A percentile compares a stretch with the other conserved stretches of the same genome.
phyloP scores from a whole-genome alignment of 64 coral and sea anemone genomes.

The Pocillopora verrucosa region DNA sequence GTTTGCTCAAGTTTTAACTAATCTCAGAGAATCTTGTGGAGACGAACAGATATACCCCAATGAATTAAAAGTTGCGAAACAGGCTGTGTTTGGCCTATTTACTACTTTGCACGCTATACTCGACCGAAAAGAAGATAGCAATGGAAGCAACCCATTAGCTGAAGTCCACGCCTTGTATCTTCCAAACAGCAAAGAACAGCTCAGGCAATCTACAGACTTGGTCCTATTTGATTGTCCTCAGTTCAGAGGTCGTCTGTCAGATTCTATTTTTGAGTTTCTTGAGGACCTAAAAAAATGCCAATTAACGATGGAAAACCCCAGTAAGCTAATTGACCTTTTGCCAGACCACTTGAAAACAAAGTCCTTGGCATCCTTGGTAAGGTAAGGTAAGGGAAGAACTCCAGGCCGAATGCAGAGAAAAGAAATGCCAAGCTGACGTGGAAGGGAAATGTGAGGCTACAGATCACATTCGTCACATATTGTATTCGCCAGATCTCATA shows the following conservation, averaged over 20 bases:
- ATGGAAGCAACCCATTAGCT: neutral
- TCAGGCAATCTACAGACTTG: conserved; percentile 55
- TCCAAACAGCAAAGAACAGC: conserved; percentile 40
- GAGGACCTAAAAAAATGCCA: conserved; percentile 4
- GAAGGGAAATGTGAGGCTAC: conserved; percentile 46
- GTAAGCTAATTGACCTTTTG: conserved; percentile 42
- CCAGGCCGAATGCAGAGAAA: conserved; percentile 48
- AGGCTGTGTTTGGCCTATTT: conserved; percentile 71
- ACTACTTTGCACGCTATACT: conserved; percentile 33
- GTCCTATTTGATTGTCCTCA: conserved; percentile 55
- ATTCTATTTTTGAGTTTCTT: conserved; percentile 12
- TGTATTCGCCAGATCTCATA: conserved; percentile 52
- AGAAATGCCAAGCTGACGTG: conserved; percentile 32
- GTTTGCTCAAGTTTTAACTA: conserved; percentile 62
- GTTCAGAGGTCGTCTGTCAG: neutral
- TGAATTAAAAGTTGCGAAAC: conserved; percentile 53
- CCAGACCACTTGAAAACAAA: conserved; percentile 64
- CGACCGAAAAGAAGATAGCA: neutral
- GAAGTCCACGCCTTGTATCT: conserved; percentile 51
- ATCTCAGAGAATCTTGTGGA: conserved; percentile 39
- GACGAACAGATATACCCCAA: conserved; percentile 61
- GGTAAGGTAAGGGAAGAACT: conserved; percentile 73
- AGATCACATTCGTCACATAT: conserved; percentile 31
- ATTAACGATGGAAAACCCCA: neutral
- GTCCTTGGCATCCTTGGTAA: conserved; percentile 31